Conservation (phyloP, 2,113 vertebrate genomes). For the Morone chrysops region DNA sequence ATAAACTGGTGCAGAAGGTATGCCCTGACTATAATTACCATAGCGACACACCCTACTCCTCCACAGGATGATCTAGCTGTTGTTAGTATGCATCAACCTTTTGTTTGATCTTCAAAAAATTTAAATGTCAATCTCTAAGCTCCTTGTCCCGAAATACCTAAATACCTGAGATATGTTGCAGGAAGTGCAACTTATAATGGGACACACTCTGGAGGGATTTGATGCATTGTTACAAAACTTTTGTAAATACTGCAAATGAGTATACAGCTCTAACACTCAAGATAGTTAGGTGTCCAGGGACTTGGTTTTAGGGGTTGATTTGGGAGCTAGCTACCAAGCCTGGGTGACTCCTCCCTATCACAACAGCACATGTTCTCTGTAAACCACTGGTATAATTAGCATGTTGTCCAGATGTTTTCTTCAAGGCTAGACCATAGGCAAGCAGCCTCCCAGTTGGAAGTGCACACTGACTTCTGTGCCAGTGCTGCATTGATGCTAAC, state of each 20-base stretch:
- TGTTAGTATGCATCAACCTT: conserved; percentile 29
- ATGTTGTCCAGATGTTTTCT: conserved; percentile 81
- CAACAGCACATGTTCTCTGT: conserved; percentile 68
- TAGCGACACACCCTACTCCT: conserved; percentile 96
- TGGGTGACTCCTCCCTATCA: conserved; percentile 57
- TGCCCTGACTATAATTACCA: conserved; percentile 99
- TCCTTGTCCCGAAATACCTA: conserved; percentile 54
- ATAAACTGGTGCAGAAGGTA: conserved; percentile 99
- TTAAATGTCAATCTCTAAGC: conserved; percentile 60
- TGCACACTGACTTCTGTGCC: conserved; percentile 42
- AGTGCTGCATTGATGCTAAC: conserved; percentile 39
- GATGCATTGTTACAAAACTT: conserved; percentile 27
- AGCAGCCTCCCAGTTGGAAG: conserved; percentile 51
- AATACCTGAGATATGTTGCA: conserved; percentile 34
- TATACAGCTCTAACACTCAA: conserved; percentile 23
- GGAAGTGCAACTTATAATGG: conserved; percentile 4
- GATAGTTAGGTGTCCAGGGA: conserved; percentile 65
- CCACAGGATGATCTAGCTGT: conserved; percentile 89
- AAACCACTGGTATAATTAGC: conserved; percentile 77
- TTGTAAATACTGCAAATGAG: conserved; percentile 39
- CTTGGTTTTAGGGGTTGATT: conserved; percentile 54
- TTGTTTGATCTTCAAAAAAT: conserved; percentile 45
- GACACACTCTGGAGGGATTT: conserved; percentile 22
- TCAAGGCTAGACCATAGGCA: conserved; percentile 73
- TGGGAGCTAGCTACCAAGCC: conserved; percentile 52